Conservation (phyloP, 2,888 invertebrate genomes). For the Epinotia demarniana region DNA sequence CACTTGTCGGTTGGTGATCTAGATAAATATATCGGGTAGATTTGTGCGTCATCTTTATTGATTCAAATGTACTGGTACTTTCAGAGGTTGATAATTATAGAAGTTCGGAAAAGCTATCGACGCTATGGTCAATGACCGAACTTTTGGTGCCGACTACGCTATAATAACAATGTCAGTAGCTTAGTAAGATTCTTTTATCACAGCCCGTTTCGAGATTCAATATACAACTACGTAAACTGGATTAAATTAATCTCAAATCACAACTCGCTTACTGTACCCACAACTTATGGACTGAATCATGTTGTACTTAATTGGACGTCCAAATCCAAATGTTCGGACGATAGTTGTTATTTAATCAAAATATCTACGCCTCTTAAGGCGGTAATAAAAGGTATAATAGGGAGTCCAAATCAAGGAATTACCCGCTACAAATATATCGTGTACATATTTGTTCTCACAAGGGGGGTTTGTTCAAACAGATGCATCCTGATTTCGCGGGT, state of each 20-base stretch:
- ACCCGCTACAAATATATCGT: background rate
- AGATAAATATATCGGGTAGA: slow-evolving; percentile 11
- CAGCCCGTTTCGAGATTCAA: too few species aligned
- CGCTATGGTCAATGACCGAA: background rate
- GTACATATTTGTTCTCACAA: background rate
- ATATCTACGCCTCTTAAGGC: background rate
- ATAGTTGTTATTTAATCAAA: too few species aligned
- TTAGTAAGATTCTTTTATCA: too few species aligned
- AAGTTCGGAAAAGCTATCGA: background rate
- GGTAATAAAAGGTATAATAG: too few species aligned
- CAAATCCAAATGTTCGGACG: too few species aligned
- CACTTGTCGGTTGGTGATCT: slow-evolving; percentile 21
- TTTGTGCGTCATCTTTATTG: slow-evolving; percentile 11
- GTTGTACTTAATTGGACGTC: too few species aligned
- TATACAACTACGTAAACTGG: too few species aligned
- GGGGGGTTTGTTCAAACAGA: background rate
- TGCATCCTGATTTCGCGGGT: background rate
- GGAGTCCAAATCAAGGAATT: background rate
- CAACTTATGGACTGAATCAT: too few species aligned
- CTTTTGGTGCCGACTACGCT: too few species aligned
- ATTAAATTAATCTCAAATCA: too few species aligned
- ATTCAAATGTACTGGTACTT: slow-evolving; percentile 3
- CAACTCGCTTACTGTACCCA: too few species aligned
- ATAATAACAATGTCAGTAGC: too few species aligned
- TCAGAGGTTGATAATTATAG: background rate